Base-by-base conservation (phyloP, 2,113 vertebrate species). In the Oryzias curvinotus region DNA sequence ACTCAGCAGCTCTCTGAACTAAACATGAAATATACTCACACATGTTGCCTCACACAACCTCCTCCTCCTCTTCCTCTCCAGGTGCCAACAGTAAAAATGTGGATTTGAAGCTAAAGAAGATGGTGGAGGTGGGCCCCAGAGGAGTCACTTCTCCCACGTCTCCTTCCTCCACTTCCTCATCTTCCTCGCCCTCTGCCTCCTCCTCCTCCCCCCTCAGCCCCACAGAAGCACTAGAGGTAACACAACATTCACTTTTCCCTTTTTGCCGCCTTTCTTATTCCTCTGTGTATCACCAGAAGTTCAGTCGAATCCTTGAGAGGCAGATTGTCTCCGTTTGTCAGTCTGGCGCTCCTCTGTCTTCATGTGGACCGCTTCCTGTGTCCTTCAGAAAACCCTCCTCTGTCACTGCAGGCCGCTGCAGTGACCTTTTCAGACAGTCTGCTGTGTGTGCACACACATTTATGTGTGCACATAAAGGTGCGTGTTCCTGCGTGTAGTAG, bases 91-190 rank as follows among this genome's bases (percentile, higher is more conserved):
- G 92, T 85, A 94, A 92, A 65, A 91, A 94, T 50, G 78, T 95
- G 82, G 95, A 99, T 84, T 90, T 95, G 83, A 97, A 96, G 86
- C 90, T 97, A 81, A 97, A 95, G 92, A 95, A 93, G 82, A 87
- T 94, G 78, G 85, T 91, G 62, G 96, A 97, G 77, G 67, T 90
- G 85, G 91, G 92, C 83, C 94, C 94, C 79, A 93, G 95, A 89
- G 93, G 92, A 88, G 86, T 81, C 77, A 89, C 92, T 85, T 95
- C 89, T 23, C 83, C 89, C 69, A 85, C 53, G 36, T 90, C 43
- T 45, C 86, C 66, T 16, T 89, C 82, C 59, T 91, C 62, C 68
- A 81, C 26, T 55, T 86, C 69, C 26, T 87, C 82, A 36, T 91
- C 90, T 4, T 89, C 91, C 18, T 87, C 90, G 7, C 72, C 89